Conservation (phyloP, 2,113 vertebrate genomes). For the Corythoichthys haematopterus region DNA sequence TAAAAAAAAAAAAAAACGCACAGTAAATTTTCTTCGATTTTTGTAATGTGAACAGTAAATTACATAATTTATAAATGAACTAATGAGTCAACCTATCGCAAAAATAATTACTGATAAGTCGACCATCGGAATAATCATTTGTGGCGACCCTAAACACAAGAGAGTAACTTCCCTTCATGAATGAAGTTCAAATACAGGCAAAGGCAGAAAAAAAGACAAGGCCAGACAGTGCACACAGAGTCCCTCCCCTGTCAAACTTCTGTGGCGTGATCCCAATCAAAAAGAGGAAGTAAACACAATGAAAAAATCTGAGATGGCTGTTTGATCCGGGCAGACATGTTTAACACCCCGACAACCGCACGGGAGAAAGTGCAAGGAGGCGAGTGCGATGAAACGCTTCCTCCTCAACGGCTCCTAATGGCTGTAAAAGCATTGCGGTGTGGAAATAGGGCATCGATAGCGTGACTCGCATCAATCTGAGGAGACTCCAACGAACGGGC, state of each 20-base stretch:
- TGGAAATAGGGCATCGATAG: slow-evolving; percentile 7
- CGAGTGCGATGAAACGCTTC: slow-evolving; percentile 7
- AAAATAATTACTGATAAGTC: too few relatives aligned
- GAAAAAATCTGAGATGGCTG: slow-evolving; percentile 11
- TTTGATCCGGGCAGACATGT: slow-evolving; percentile 3
- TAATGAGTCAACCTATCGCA: too few relatives aligned
- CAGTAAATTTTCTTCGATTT: too few relatives aligned
- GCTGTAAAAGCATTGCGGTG: slow-evolving; percentile 2
- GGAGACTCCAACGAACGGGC: slow-evolving; percentile 1
- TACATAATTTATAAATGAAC: too few relatives aligned
- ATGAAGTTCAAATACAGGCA: slow-evolving; percentile 16
- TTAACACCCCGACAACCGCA: not conserved
- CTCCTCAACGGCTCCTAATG: slow-evolving; percentile 11
- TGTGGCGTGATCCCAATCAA: slow-evolving; percentile 9
- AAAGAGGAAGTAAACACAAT: slow-evolving; percentile 16
- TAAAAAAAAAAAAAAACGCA: too few relatives aligned
- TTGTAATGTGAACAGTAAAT: too few relatives aligned
- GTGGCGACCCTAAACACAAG: not conserved
- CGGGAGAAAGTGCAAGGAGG: slow-evolving; percentile 7
- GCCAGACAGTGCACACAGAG: slow-evolving; percentile 11
- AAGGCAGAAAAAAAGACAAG: slow-evolving; percentile 5
- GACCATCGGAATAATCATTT: too few relatives aligned
- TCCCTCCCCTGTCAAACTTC: slow-evolving; percentile 29
- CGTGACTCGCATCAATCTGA: slow-evolving; percentile 12
- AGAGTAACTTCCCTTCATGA: slow-evolving; percentile 26